Evolutionary conservation across 2,888 invertebrate genomes (phyloP), one percentile per base, ranked within the genome.

Genomic region (Diadegma fenestrale): DNA sequence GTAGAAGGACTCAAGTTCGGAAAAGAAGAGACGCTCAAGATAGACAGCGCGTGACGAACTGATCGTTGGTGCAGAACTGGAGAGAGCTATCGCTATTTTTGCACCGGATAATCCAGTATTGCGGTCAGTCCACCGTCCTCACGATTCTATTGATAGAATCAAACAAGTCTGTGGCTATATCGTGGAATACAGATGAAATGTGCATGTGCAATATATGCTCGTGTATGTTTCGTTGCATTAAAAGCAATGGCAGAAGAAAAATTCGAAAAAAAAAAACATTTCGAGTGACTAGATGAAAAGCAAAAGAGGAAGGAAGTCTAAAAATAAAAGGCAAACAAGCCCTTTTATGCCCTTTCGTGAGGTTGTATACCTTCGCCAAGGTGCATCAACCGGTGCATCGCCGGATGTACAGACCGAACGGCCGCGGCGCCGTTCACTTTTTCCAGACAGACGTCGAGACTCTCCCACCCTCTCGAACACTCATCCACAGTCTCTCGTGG

Each of bases 121-220:
- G 86, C 90, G 91, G 91, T 92, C 91, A 90, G 87, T 89, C 88
- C 89, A 89, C 90, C 86, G 82, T 80, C 87, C 86, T 69, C 71
- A 82, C 48, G 48, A 83, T 71, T 83, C 89, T 91, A 92, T 92
- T 89, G 90, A 91, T 92, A 92, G 84, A 68, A 72, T 66, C 45
- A 41, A 84, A 77, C 63, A 41, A 72, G 73, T 45, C 41, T n/a
- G 84, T 51, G 68, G 51, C 82, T 68, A 84, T 80, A 84, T 82
- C 81, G 77, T 51, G 79, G 61, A 78, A 80, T 77, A 68, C 75
- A 75, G 73, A 82, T 80, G 37, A n/a, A n/a, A 82, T 75, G 51
- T 58, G 78, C 41, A n/a, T 76, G n/a, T 43, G 41, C 30, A 22
- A 48, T n/a, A n/a, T 17, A 30, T 64, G 45, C 19, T 8, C 17